Evolutionary conservation across 2,888 invertebrate genomes (phyloP), one percentile per base, ranked within the genome.

Genomic region (Frankliniella fusca): DNA sequence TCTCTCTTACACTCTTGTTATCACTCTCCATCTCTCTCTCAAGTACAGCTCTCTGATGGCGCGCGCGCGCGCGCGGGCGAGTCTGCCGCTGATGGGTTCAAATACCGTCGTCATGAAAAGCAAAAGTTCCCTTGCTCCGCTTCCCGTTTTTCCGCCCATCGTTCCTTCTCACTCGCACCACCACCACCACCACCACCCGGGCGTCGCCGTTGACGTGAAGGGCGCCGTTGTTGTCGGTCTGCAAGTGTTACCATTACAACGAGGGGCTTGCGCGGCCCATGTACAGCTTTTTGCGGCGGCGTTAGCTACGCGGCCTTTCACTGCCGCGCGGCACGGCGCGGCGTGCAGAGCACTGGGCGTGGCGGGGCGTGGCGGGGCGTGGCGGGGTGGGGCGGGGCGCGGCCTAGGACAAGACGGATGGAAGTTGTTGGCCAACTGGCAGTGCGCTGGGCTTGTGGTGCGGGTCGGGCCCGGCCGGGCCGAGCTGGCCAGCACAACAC

Each of bases 361-460:
- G 65, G 65, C 65, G n/a, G 65, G 23, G 23, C 70, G n/a, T n/a
- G 11, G 23, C 12, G 54, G 18, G 54, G 54, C 54, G 15, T 15
- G 15, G 54, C 54, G 54, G 5, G 15, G 54, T 1, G 54, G 10
- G 70, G 70, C 70, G 70, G 23, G 23, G 61, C 61, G 61, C 27
- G 70, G 70, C 70, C 54, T 54, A 54, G 54, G 54, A 27, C 70
- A 76, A 76, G 70, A 76, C 70, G 27, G 27, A 76, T 76, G 70
- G 70, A 76, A 76, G 70, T 76, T 76, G 70, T 76, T 76, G 70
- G 70, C 70, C 70, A 76, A 76, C 70, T 76, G 70, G 23, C 27
- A 27, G 27, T 27, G 11, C 27, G 27, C 27, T 12, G 70, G 70
- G 70, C 70, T 76, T 54, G 54, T n/a, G 70, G 9, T 23, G 23